Conservation (phyloP, 2,888 invertebrate species). For the Stenichneumon culpator region DNA sequence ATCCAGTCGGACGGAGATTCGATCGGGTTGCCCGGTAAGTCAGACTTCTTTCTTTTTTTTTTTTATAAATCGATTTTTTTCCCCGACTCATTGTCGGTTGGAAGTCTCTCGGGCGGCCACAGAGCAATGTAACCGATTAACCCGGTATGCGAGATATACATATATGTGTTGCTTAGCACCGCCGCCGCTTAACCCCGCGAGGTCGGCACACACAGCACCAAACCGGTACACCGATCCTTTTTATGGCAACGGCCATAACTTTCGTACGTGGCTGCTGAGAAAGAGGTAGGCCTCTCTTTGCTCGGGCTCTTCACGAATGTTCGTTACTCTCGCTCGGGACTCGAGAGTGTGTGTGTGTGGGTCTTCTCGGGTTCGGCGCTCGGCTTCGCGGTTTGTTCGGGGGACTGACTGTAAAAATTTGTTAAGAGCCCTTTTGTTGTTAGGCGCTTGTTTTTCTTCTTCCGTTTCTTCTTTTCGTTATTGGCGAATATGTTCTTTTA, state of each 20-base stretch:
- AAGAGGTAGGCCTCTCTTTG: conserved; percentile 28
- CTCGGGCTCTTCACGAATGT: conserved; percentile 39
- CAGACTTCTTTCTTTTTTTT: not conserved
- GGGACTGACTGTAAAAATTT: conserved; percentile 35
- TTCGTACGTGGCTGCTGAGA: conserved; percentile 56
- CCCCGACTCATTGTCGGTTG: conserved; percentile 6
- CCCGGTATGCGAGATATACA: conserved; percentile 45
- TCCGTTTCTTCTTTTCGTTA: not conserved
- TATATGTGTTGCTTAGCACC: conserved; percentile 43
- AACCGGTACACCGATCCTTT: conserved; percentile 67
- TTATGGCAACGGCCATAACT: conserved; percentile 66
- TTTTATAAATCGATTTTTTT: not conserved
- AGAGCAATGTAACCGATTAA: conserved; percentile 56
- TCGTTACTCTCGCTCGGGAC: conserved; percentile 16
- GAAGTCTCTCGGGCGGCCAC: conserved; percentile 20
- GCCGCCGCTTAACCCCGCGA: conserved; percentile 64
- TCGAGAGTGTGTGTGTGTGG: not conserved
- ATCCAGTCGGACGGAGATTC: not conserved
- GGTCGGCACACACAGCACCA: conserved; percentile 60
- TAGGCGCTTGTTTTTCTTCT: not conserved
- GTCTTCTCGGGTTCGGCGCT: not conserved
- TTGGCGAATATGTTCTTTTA: not conserved
- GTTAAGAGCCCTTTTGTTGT: conserved; percentile 45
- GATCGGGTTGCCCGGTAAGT: conserved; percentile 11
- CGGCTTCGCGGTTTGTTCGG: not conserved